These are phyloP conservation scores for Vanessa atalanta DNA, from an alignment of 1,140 invertebrate genomes.

Conservation along the genomic window DNA sequence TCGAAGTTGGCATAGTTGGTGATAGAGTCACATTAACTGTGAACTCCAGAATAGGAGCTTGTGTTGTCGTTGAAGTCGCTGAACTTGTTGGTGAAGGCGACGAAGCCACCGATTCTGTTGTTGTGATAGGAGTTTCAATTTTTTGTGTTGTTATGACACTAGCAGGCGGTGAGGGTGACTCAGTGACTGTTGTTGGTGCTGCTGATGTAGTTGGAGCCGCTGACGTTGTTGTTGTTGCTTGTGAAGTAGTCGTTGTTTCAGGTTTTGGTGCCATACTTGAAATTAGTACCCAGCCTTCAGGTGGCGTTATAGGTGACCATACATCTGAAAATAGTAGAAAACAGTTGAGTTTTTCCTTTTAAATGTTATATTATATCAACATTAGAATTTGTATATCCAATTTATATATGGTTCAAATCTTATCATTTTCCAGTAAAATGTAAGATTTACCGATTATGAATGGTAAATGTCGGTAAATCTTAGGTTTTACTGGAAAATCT, in stretches of 20 bases:
- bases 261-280: constrained; percentile 69
- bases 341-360: constrained; percentile 28
- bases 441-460: too few species aligned
- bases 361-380: constrained; percentile 33
- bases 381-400: too few species aligned
- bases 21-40: constrained; percentile 62
- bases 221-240: constrained; percentile 42
- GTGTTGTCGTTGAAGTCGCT: constrained; percentile 33
- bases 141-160: constrained; percentile 33
- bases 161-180: constrained; percentile 30
- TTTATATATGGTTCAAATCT: too few species aligned
- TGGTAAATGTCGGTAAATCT: too few species aligned
- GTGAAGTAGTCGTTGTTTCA: constrained; percentile 52
- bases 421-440: too few species aligned
- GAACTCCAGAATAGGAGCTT: constrained; percentile 52
- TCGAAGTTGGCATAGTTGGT: constrained; percentile 57
- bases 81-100: not conserved
- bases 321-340: constrained; percentile 59
- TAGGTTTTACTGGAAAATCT: too few species aligned
- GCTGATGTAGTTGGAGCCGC: constrained; percentile 46
- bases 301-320: constrained; percentile 82
- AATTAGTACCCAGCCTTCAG: constrained; percentile 84
- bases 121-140: constrained; percentile 17
- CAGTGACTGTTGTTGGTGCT: constrained; percentile 41
- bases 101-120: not conserved